Evolutionary conservation across 2,797 vertebrate genomes (phyloP), one percentile per base, ranked within the genome.

Genomic region (Gymnoscopelus braueri): DNA sequence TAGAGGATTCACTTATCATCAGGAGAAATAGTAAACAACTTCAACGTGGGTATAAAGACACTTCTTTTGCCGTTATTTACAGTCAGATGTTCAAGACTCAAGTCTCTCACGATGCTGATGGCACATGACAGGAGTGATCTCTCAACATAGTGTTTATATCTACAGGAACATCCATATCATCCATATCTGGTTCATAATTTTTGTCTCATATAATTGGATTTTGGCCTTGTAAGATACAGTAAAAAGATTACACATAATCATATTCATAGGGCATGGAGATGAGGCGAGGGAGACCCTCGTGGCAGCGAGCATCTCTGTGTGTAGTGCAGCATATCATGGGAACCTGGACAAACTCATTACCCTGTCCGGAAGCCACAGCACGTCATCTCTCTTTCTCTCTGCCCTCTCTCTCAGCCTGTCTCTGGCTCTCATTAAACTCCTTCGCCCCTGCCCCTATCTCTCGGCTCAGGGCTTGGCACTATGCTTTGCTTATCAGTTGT

Each of bases 311-410:
- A n/a, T 65, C 57, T 54, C 44, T 14, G 3, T 44, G 19, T 69
- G 75, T 19, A 35, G 48, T 54, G 67, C 72, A 49, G 54, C 32
- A 39, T 71, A 68, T 78, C 60, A 72, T 3, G 65, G 83, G 83
- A 85, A 75, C 68, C 72, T 56, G 70, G 85, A 81, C 83, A 88
- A 90, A 87, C 61, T 88, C 78, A 87, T 90, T 90, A 88, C 69
- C 70, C 74, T 82, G 79, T 79, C 75, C 59, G 23, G 71, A 88
- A 84, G 71, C 70, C 68, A 65, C 72, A 66, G 71, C 71, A 58
- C 23, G 39, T 69, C 72, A 49, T 4, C 11, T 52, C 65, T 49
- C 54, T 60, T 15, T 62, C 23, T 62, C 26, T 57, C 60, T 65
- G 26, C 63, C 54, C 61, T 58, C 26, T 15, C 6, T 50, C 51